Conservation (phyloP, 2,797 vertebrate species). For the Huso huso region DNA sequence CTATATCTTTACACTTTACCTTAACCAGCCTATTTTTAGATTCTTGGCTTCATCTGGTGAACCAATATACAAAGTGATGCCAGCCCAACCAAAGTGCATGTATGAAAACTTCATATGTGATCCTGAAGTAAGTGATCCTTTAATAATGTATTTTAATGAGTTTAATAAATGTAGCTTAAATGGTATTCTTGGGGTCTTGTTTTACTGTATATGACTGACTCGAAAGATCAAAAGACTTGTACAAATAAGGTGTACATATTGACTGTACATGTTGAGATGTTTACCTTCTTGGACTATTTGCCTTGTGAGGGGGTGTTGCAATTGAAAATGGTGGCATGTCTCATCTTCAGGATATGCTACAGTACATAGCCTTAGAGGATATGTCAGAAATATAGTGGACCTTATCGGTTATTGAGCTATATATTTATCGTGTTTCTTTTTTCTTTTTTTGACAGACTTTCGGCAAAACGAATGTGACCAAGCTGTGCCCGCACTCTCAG, state of each 20-base stretch:
- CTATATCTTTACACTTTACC: conserved; percentile 15
- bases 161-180: too few species aligned
- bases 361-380: too few species aligned
- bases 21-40: conserved; percentile 52
- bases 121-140: conserved; percentile 63
- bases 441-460: conserved; percentile 62
- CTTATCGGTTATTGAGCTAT: background rate
- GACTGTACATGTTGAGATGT: too few species aligned
- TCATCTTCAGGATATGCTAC: too few species aligned
- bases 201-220: too few species aligned
- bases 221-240: too few species aligned
- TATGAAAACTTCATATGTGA: conserved; percentile 78
- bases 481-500: conserved; percentile 70
- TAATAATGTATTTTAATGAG: background rate
- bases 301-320: too few species aligned
- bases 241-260: too few species aligned
- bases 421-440: background rate
- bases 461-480: conserved; percentile 67
- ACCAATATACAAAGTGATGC: conserved; percentile 82
- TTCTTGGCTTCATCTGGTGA: conserved; percentile 87
- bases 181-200: too few species aligned
- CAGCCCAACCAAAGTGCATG: conserved; percentile 66
- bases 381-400: background rate
- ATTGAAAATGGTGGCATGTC: too few species aligned
- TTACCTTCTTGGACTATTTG: too few species aligned